phyloP scores from a whole-genome alignment of 2,888 invertebrate genomes.

The Protodeltote pygarga region DNA sequence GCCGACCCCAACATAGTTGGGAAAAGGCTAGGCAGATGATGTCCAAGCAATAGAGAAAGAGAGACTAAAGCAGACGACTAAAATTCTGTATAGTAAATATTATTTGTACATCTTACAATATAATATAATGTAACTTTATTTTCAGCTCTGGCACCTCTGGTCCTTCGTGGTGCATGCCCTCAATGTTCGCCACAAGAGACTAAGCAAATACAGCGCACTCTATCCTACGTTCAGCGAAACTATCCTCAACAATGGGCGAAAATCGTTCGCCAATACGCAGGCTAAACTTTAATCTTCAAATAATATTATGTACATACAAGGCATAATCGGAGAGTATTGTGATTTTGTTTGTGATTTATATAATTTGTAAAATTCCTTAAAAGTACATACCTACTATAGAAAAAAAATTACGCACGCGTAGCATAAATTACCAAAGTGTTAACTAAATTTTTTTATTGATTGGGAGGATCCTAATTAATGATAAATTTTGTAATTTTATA shows the following conservation, averaged over 20 bases:
- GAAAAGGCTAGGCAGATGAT: no score
- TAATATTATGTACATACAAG: constrained; percentile 15
- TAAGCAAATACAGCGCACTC: constrained; percentile 91
- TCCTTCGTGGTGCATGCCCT: constrained; percentile 91
- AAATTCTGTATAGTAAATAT: no score
- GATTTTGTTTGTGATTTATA: constrained; percentile 30
- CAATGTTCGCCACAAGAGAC: constrained; percentile 90
- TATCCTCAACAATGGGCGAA: constrained; percentile 93
- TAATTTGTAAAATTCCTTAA: constrained; percentile 1
- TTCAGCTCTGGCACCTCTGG: constrained; percentile 91
- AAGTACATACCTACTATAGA: no score
- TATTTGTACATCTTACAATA: no score
- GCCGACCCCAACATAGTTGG: no score
- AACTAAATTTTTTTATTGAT: constrained; percentile 20
- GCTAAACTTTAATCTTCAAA: constrained; percentile 60
- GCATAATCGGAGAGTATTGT: constrained; percentile 26
- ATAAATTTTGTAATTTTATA: no score
- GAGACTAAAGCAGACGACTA: no score
- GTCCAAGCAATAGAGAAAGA: no score
- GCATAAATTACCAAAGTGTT: constrained; percentile 25
- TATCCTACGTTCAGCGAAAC: constrained; percentile 91
- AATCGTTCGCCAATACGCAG: constrained; percentile 90
- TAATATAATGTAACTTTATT: no score
- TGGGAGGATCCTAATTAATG: neutral
- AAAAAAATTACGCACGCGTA: no score